These are phyloP conservation scores for Montifringilla adamsi DNA, from an alignment of 2,113 vertebrate species.

Conservation along the genomic window DNA sequence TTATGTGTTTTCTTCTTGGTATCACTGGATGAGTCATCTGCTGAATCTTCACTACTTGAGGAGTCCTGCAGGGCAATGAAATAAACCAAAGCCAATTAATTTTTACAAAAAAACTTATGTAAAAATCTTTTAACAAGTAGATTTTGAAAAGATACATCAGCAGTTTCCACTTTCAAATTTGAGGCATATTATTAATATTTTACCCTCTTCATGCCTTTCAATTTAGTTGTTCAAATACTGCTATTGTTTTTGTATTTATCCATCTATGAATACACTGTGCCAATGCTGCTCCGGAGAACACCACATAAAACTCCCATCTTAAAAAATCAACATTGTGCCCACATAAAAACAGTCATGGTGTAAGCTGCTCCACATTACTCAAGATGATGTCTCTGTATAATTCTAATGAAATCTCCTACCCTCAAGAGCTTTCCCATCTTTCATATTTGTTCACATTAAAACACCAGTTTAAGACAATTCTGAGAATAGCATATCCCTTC, in stretches of 20 bases:
- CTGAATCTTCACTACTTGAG: constrained; percentile 90
- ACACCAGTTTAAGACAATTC: not conserved
- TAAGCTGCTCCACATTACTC: not conserved
- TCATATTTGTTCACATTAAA: not conserved
- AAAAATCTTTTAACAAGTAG: not conserved
- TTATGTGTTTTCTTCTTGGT: constrained; percentile 85
- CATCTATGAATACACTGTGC: not conserved
- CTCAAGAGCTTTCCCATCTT: not conserved
- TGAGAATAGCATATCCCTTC: not conserved
- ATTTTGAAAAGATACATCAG: not conserved
- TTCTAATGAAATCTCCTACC: not conserved
- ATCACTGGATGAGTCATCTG: constrained; percentile 79
- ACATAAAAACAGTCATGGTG: not conserved
- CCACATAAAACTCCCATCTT: fast-evolving
- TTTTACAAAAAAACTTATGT: not conserved
- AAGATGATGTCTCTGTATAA: not conserved
- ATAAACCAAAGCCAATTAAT: not conserved
- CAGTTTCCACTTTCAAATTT: not conserved
- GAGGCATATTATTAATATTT: not conserved
- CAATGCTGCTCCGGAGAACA: not conserved
- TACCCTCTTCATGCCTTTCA: not conserved
- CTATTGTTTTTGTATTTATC: not conserved
- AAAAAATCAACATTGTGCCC: not conserved
- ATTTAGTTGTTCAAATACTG: not conserved
- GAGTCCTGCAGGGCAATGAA: constrained; percentile 79